phyloP scores from a whole-genome alignment of 2,888 invertebrate genomes.

The Pristionchus maxplancki region DNA sequence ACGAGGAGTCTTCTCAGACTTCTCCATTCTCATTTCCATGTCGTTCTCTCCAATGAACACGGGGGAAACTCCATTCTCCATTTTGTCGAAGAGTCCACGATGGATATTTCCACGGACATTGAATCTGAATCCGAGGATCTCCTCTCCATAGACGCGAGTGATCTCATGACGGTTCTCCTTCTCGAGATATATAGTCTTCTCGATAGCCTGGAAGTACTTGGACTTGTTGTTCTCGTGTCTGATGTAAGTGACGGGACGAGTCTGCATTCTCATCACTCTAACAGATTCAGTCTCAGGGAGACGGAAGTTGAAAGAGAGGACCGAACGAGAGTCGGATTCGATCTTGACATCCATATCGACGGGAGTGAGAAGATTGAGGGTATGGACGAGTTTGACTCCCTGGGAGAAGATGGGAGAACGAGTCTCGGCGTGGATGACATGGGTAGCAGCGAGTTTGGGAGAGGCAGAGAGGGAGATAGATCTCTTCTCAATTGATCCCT shows the following conservation, averaged over 20 bases:
- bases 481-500: conserved; percentile 57
- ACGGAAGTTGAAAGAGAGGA: conserved; percentile 48
- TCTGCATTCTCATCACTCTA: conserved; percentile 56
- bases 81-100: conserved; percentile 56
- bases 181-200: conserved; percentile 55
- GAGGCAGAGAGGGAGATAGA: conserved; percentile 56
- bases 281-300: conserved; percentile 44
- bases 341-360: conserved; percentile 62
- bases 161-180: conserved; percentile 40
- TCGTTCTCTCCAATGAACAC: conserved; percentile 63
- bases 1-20: conserved; percentile 54
- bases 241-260: conserved; percentile 62
- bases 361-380: conserved; percentile 64
- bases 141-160: conserved; percentile 55
- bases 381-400: conserved; percentile 68
- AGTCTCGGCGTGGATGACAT: conserved; percentile 60
- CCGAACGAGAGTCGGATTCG: conserved; percentile 13
- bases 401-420: conserved; percentile 67
- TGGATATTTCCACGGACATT: conserved; percentile 61
- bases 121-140: conserved; percentile 60
- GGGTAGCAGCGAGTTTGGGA: conserved; percentile 63
- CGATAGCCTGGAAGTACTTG: conserved; percentile 12
- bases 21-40: conserved; percentile 61
- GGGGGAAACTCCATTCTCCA: conserved; percentile 25
- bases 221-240: conserved; percentile 49